Evolutionary conservation across 2,113 vertebrate genomes (phyloP), one percentile per base, ranked within the genome.

Genomic region (Lamprotornis superbus): DNA sequence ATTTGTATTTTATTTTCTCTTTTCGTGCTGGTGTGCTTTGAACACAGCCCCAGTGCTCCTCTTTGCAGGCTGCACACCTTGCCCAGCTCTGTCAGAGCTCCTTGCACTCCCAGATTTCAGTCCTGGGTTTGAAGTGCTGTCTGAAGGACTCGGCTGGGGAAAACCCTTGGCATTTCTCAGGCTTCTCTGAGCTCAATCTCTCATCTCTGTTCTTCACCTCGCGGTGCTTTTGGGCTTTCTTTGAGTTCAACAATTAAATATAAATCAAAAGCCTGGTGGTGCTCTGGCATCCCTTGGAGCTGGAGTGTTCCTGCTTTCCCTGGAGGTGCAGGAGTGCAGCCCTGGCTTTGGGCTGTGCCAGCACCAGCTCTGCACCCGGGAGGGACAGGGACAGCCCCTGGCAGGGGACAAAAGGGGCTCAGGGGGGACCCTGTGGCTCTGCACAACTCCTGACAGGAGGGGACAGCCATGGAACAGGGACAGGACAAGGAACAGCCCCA

Each of bases 181-280:
- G 67, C 78, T 17, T 75, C 90, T 82, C 27, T 1, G 2, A 9
- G 47, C 75, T 31, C 35, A 20, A 17, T n/a, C 86, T 83, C 88
- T 87, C 89, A 75, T 88, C 91, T 93, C 33, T 0, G 2, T 27
- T 67, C 46, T 50, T 70, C 93, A 53, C 88, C 71, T 86, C 5
- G 1, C 21, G 18, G 70, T 89, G 68, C 83, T 83, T 78, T 77
- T 9, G 80, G 88, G 30, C 85, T 86, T 89, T 50, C 95, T 96
- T 90, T 94, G 88, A 92, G 89, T 90, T 83, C 28, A n/a, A 73
- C 86, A 70, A 96, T 97, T 63, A 95, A 97, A 96, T 97, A 95
- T 97, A 11, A 81, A 96, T 96, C 93, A 97, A 89, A 95, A 70
- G 55, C 15, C 76, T 59, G 28, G 25, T 65, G 67, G 37, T 46